Evolutionary conservation across 2,797 vertebrate genomes (phyloP).

Genomic region (Botia kubotai): DNA sequence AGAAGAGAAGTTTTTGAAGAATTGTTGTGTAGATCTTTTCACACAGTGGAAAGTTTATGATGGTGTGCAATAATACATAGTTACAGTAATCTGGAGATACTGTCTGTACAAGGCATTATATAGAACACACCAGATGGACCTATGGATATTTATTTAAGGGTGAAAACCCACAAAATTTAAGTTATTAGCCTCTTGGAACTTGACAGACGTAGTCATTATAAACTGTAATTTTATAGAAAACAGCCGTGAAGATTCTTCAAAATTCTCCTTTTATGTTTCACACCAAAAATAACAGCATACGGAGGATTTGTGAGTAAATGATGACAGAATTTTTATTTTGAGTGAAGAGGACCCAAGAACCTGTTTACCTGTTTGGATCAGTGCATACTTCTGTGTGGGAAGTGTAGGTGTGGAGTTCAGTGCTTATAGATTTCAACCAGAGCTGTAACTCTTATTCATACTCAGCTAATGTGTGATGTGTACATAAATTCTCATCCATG

Average conservation of each 20-base stretch:
- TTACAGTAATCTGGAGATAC: too few species aligned
- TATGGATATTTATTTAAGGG: too few species aligned
- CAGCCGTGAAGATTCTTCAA: neutral
- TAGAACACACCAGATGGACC: too few species aligned
- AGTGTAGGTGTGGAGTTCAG: constrained; percentile 3
- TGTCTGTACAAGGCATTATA: too few species aligned
- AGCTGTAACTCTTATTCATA: neutral
- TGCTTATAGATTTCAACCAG: constrained; percentile 15
- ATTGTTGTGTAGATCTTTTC: too few species aligned
- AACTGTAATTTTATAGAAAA: too few species aligned
- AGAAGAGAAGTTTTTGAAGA: too few species aligned
- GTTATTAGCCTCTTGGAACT: too few species aligned
- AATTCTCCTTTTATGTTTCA: neutral
- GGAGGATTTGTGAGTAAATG: neutral
- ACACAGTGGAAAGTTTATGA: too few species aligned
- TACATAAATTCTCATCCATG: constrained; percentile 10
- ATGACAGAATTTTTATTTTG: neutral
- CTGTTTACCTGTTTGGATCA: constrained; percentile 1
- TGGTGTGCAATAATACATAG: too few species aligned
- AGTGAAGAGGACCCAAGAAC: neutral
- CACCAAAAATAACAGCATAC: neutral
- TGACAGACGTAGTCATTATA: too few species aligned
- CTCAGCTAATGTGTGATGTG: neutral
- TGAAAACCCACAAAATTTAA: too few species aligned
- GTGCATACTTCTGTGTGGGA: constrained; percentile 1